Conservation (phyloP, 2,888 invertebrate genomes). For the Therioaphis trifolii region DNA sequence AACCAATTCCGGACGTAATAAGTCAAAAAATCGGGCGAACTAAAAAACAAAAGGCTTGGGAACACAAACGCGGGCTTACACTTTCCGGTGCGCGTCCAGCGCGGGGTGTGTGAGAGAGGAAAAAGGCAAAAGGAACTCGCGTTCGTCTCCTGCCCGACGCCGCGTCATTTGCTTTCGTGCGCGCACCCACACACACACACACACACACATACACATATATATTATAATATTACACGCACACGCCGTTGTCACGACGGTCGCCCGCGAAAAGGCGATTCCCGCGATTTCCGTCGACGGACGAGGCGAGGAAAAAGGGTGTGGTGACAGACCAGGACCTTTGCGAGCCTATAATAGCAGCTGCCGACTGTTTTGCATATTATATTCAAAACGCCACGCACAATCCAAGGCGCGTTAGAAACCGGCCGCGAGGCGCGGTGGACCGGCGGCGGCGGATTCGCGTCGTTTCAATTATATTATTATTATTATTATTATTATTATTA, state of each 20-base stretch:
- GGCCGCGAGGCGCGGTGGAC: neutral
- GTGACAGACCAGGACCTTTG: neutral
- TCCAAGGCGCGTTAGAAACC: slow-evolving; percentile 23
- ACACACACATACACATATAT: too few relatives aligned
- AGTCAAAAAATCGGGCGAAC: slow-evolving; percentile 25
- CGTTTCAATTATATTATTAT: slow-evolving; percentile 36
- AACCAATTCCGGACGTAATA: slow-evolving; percentile 49
- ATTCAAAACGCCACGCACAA: slow-evolving; percentile 43
- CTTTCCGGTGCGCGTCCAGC: neutral
- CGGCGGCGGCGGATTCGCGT: slow-evolving; percentile 28
- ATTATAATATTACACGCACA: neutral
- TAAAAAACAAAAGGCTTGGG: slow-evolving; percentile 20
- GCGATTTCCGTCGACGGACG: neutral
- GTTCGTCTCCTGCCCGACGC: too few relatives aligned
- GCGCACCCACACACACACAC: too few relatives aligned
- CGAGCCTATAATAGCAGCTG: slow-evolving; percentile 47
- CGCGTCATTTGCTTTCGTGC: too few relatives aligned
- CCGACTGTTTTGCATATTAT: slow-evolving; percentile 53
- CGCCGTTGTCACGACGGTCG: too few relatives aligned
- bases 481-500: too few relatives aligned
- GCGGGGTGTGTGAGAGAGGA: neutral
- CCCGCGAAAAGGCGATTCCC: slow-evolving; percentile 23
- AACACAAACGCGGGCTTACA: neutral
- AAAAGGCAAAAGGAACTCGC: neutral
- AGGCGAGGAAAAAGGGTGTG: neutral